Base-by-base conservation (phyloP, 2,797 vertebrate species). In the Morus bassanus region DNA sequence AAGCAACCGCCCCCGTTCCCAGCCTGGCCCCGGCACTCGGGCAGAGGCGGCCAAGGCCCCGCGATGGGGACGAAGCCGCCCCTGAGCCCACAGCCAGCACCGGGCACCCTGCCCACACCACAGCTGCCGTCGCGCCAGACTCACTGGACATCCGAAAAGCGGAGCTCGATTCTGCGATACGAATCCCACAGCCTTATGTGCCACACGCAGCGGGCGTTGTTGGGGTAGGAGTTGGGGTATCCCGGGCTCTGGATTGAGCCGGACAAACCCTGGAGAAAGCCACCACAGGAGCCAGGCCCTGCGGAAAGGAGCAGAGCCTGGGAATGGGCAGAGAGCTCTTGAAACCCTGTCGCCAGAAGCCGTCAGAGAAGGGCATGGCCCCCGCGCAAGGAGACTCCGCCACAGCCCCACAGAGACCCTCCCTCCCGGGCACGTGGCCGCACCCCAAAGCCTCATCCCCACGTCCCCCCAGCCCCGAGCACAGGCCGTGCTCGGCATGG, bases 21-120 rank as follows among this genome's bases (percentile, higher is more conserved):
- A 1, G 10, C 43, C 19, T 6, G 43, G 30, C 13, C 13, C 8
- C 7, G 2, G 54, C 5, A 0, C 18, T 45, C 2, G 6, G 59
- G 6, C 43, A 64, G 80, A 35, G 12, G 18, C 7, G 4, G 18
- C 35, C 46, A 13, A 27, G 54, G 41, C 23, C 23, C 31, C 4
- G 0, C 4, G 0, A 0, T 3, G 37, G 81, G 53, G 9, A 25
- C 5, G 0, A 6, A 53, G 25, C 13, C 3, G 0, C 3, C 39
- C 50, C 23, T 3, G 11, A 37, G 41, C 46, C 41, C 73, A 6
- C 8, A 4, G 51, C 6, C 17, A 18, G 13, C 4, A 7, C 39
- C 3, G 25, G 39, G 33, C 33, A 9, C 39, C 33, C 76, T 65
- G 31, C 39, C 37, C 75, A 22, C 61, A 23, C 60, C 39, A 10